Evolutionary conservation across 1,140 invertebrate species (phyloP).

Genomic region (Zophobas morio): DNA sequence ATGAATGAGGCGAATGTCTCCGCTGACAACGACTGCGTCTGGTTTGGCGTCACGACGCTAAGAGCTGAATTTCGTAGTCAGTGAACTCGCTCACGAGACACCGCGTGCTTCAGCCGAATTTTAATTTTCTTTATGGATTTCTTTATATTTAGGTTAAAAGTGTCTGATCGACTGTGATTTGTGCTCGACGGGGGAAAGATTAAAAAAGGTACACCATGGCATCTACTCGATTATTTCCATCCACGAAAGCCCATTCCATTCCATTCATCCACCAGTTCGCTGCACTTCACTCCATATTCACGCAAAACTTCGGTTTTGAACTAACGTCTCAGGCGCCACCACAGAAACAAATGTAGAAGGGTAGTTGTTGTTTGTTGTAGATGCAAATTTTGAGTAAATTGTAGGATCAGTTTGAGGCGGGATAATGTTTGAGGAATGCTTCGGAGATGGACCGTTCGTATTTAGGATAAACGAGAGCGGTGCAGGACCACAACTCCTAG

Average conservation of each 20-base stretch:
- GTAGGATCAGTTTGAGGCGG: neutral
- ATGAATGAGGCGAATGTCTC: constrained; percentile 35
- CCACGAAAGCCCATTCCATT: neutral
- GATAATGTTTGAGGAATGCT: constrained; percentile 62
- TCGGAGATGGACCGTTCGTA: constrained; percentile 78
- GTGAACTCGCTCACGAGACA: constrained; percentile 35
- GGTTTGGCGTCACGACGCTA: constrained; percentile 45
- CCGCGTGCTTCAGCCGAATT: constrained; percentile 44
- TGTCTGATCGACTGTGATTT: constrained; percentile 27
- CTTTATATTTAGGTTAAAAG: constrained; percentile 34
- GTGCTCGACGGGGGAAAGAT: constrained; percentile 9
- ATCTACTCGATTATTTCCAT: neutral
- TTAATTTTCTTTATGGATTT: constrained; percentile 51
- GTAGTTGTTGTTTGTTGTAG: neutral
- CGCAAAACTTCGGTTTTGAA: constrained; percentile 11
- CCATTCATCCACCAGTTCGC: constrained; percentile 30
- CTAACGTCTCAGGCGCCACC: too few relatives aligned
- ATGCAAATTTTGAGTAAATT: constrained; percentile 7
- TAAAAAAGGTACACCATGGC: constrained; percentile 12
- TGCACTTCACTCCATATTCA: neutral
- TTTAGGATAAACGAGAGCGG: constrained; percentile 84
- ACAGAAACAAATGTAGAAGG: too few relatives aligned
- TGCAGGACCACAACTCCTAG: constrained; percentile 79
- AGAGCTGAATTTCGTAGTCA: constrained; percentile 42
- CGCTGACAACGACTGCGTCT: constrained; percentile 46